Evolutionary conservation across 2,113 vertebrate genomes (phyloP), one percentile per base, ranked within the genome.

Genomic region (Toxotes chatareus): DNA sequence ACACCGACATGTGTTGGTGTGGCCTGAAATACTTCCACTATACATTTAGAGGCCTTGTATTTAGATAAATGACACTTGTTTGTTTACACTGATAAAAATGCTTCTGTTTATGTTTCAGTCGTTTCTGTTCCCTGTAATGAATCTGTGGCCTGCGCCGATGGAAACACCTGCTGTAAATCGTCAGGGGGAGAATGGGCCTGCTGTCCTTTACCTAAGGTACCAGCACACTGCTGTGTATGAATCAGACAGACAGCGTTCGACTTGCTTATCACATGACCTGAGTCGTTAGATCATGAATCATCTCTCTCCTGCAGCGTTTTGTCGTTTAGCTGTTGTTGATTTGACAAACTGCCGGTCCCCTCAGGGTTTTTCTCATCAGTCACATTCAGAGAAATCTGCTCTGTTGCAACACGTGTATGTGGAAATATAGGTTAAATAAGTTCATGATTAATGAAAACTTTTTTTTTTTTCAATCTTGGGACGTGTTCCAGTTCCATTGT

Each of bases 131-230:
- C 89, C 77, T 95, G 95, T 59, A 92, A 95, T 12, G 87, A 83
- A 14, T 88, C 93, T 0, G 95, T 86, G 14, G 91, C 93, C 82
- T 98, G 97, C 55, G 92, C 95, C 0, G 90, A 95, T 0, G 94
- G 94, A 1, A 87, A 2, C 87, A 98, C 97, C 4, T 98, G 96
- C 94, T 97, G 97, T 79, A 91, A 73, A 0, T 91, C 59, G 0
- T 0, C 56, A 0, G 1, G 1, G 1, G 93, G 73, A 19, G 1
- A 32, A 0, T 96, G 95, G 95, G 94, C 88, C 1, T 96, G 96
- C 81, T 97, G 96, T 86, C 95, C 95, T 0, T 47, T 94, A 21
- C 80, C 92, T 5, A 1, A 95, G 90, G 93, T 91, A 76, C 49
- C 0, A 0, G 11, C 61, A 0, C 4, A 4, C 11, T 5, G 38